Evolutionary conservation across 2,797 vertebrate genomes (phyloP).

Genomic region (Cyclura pinguis): DNA sequence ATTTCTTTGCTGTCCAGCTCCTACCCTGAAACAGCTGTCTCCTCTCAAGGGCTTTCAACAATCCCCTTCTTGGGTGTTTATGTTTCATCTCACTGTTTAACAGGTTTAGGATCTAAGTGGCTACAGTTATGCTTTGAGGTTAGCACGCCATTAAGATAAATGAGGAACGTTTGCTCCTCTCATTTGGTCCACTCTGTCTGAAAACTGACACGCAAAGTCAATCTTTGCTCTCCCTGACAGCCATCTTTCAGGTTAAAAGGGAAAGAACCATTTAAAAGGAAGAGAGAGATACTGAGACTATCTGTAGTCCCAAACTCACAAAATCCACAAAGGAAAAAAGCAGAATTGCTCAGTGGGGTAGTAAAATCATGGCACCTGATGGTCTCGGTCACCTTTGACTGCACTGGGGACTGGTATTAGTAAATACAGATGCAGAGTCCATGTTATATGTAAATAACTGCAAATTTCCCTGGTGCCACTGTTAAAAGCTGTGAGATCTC

Average conservation of each 20-base stretch:
- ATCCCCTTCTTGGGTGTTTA: conserved; percentile 63
- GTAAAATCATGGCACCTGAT: background rate
- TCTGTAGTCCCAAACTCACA: conserved; percentile 50
- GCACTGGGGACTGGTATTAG: background rate
- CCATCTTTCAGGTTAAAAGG: conserved; percentile 48
- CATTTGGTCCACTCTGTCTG: conserved; percentile 61
- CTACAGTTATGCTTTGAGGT: conserved; percentile 68
- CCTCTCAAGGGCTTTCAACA: conserved; percentile 61
- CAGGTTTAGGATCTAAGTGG: conserved; percentile 66
- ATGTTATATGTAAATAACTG: background rate
- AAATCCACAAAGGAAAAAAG: conserved; percentile 47
- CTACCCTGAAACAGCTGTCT: conserved; percentile 66
- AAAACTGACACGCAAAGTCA: conserved; percentile 42
- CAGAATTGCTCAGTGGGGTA: background rate
- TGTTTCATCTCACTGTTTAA: conserved; percentile 72
- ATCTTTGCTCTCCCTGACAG: conserved; percentile 11
- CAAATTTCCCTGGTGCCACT: background rate
- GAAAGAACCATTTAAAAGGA: conserved; percentile 15
- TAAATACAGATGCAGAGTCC: background rate
- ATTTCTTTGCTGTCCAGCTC: conserved; percentile 61
- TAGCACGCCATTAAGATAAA: conserved; percentile 72
- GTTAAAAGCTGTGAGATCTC: background rate
- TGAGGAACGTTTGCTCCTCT: conserved; percentile 63
- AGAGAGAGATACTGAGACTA: conserved; percentile 41
- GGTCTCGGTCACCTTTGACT: conserved; percentile 14